Evolutionary conservation across 2,888 invertebrate species (phyloP).

Genomic region (Lottia scabra): DNA sequence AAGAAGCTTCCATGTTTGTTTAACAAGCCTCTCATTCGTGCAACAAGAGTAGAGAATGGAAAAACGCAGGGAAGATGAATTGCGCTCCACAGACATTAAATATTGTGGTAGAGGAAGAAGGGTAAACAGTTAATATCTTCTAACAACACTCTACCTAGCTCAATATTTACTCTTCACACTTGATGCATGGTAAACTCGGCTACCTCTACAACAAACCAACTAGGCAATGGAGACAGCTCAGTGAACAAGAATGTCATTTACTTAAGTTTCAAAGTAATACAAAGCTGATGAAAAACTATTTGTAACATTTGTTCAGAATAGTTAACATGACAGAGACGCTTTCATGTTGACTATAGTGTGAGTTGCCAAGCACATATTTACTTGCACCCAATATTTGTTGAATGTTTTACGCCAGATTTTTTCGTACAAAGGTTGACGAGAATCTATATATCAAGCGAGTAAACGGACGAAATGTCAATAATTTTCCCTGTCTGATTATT

Average conservation of each 20-base stretch:
- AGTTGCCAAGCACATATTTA: conserved; percentile 1
- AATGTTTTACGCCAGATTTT: neutral
- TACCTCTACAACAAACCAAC: neutral
- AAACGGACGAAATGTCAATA: neutral
- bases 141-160: conserved; percentile 29
- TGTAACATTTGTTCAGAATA: conserved; percentile 1
- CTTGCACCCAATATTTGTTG: neutral
- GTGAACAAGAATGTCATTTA: neutral
- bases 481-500: neutral
- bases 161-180: conserved; percentile 33
- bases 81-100: conserved; percentile 20
- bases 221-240: conserved; percentile 9
- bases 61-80: conserved; percentile 16
- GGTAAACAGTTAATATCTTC: conserved; percentile 37
- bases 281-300: conserved; percentile 4
- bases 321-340: conserved; percentile 4
- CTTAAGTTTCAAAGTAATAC: neutral
- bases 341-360: neutral
- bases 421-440: neutral
- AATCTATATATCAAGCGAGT: neutral
- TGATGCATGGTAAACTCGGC: conserved; percentile 21
- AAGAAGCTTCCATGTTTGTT: conserved; percentile 18
- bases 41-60: conserved; percentile 13
- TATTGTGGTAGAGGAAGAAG: conserved; percentile 21
- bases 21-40: conserved; percentile 15